A percentile compares a stretch with the other conserved stretches of the same genome.
phyloP scores from a whole-genome alignment of 1,140 invertebrate species.

The Nebria ingens region DNA sequence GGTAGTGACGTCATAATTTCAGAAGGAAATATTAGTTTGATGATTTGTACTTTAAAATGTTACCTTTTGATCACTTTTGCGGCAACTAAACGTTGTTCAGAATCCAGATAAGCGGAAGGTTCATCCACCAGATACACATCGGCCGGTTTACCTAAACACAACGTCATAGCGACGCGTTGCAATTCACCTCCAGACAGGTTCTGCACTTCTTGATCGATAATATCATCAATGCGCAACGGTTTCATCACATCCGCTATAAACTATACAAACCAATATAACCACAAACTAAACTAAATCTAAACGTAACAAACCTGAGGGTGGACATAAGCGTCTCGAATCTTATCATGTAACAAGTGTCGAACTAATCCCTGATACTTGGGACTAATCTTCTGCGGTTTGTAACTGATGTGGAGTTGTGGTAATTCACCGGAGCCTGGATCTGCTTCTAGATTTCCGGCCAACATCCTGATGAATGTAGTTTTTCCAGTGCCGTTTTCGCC shows the following conservation, averaged over 20 bases:
- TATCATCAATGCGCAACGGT: constrained; percentile 93
- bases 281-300: constrained; percentile 13
- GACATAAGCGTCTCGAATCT: constrained; percentile 92
- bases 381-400: constrained; percentile 99
- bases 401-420: constrained; percentile 93
- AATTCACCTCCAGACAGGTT: constrained; percentile 99
- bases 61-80: constrained; percentile 94
- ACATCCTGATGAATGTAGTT: constrained; percentile 97
- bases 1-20: constrained; percentile 2
- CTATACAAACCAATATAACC: constrained; percentile 20
- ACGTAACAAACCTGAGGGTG: constrained; percentile 68
- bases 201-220: constrained; percentile 98
- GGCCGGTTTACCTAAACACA: constrained; percentile 96
- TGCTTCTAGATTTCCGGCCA: constrained; percentile 89
- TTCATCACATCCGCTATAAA: constrained; percentile 99
- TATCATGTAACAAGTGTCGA: constrained; percentile 83
- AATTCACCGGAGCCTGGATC: constrained; percentile 80
- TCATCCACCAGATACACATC: constrained; percentile 99
- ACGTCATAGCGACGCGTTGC: constrained; percentile 89
- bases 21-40: not conserved
- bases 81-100: constrained; percentile 98
- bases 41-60: not conserved
- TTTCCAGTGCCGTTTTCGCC: constrained; percentile 99
- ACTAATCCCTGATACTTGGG: constrained; percentile 95
- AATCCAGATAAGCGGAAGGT: constrained; percentile 98